A percentile compares a stretch with the other conserved stretches of the same genome.
phyloP scores from a whole-genome alignment of 2,113 vertebrate species.

The Zosterops hypoxanthus region DNA sequence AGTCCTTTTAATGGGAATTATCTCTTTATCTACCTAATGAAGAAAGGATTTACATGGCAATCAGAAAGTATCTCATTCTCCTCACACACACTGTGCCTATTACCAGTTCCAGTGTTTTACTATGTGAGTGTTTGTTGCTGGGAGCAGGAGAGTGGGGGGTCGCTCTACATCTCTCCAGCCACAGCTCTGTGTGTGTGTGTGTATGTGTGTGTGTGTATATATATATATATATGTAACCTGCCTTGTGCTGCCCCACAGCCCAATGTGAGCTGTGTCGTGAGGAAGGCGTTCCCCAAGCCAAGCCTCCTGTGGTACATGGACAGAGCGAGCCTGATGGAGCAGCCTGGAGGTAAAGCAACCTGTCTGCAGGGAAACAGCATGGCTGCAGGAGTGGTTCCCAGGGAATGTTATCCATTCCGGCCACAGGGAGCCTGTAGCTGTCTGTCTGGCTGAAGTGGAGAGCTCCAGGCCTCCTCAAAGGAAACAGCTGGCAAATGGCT shows the following conservation, averaged over 20 bases:
- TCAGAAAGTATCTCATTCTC: neutral
- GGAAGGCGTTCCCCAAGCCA: slow-evolving; percentile 48
- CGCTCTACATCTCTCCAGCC: neutral
- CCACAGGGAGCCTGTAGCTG: neutral
- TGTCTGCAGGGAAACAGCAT: rapidly evolving
- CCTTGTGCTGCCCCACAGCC: neutral
- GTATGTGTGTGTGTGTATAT: neutral
- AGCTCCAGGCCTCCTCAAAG: neutral
- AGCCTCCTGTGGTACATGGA: neutral
- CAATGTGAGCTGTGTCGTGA: neutral
- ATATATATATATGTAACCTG: neutral
- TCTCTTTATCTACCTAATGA: neutral
- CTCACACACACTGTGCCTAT: rapidly evolving
- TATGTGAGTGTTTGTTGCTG: neutral
- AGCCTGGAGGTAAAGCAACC: slow-evolving; percentile 27
- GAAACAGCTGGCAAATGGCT: neutral
- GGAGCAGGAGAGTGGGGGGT: rapidly evolving
- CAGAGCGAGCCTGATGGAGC: neutral
- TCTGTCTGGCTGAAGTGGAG: neutral
- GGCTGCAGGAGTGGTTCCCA: neutral
- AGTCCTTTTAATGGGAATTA: neutral
- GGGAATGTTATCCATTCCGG: neutral
- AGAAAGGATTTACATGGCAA: neutral
- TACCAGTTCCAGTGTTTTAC: neutral
- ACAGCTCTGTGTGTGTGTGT: neutral